Percentiles rank a stretch among this genome's conserved stretches.
Conservation (phyloP, 92 coral and sea anemone genomes). For the Galaxea fascicularis region DNA sequence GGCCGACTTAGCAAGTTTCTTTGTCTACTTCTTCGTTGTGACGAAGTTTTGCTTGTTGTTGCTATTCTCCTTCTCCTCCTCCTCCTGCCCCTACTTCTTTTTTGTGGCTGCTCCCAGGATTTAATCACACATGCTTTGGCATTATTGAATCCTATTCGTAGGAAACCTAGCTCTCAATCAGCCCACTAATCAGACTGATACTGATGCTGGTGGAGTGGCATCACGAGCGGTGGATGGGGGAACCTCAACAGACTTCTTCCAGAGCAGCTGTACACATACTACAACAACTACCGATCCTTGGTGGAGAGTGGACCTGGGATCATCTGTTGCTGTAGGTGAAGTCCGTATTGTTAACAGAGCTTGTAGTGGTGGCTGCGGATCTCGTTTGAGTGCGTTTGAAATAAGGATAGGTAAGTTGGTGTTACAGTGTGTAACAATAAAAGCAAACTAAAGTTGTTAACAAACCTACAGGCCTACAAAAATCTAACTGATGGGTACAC, state of each 20-base stretch:
- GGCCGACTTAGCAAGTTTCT: no score
- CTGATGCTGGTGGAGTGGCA: neutral
- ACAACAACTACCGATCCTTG: neutral
- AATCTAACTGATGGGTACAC: no score
- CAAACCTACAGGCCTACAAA: no score
- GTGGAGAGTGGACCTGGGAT: slow-evolving; percentile 18
- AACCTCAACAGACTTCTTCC: neutral
- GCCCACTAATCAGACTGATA: neutral
- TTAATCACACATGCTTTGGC: no score
- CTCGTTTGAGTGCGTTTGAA: neutral
- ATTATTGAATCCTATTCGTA: no score
- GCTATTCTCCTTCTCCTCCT: no score
- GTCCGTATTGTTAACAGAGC: neutral
- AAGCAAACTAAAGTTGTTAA: no score
- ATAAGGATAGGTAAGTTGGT: neutral
- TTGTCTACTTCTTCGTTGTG: no score
- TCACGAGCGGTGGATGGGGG: neutral
- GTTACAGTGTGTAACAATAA: no score
- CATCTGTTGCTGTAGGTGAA: neutral
- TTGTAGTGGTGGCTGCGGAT: neutral
- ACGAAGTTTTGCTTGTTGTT: no score
- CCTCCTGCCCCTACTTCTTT: no score
- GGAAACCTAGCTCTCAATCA: neutral
- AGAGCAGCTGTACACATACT: neutral
- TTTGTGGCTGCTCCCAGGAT: no score